These are phyloP conservation scores for Tachina grossa DNA, from an alignment of 2,888 invertebrate species.

Conservation along the genomic window DNA sequence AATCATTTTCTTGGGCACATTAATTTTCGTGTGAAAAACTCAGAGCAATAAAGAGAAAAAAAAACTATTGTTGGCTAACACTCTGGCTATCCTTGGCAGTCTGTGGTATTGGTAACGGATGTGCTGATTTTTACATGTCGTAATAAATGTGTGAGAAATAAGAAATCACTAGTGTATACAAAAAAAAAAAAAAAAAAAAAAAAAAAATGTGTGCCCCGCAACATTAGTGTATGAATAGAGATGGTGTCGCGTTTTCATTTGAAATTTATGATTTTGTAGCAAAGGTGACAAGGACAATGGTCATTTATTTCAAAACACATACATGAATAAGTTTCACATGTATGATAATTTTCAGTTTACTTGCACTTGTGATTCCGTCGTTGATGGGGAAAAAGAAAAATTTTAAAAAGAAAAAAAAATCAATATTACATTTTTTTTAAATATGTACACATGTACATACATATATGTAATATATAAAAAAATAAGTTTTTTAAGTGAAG, in stretches of 20 bases:
- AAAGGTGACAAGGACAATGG: constrained; percentile 73
- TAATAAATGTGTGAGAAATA: constrained; percentile 52
- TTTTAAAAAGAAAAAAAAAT: neutral
- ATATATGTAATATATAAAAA: no score
- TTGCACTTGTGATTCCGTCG: constrained; percentile 27
- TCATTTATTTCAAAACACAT: constrained; percentile 70
- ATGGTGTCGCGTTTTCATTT: constrained; percentile 73
- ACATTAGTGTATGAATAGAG: constrained; percentile 75
- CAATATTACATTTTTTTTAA: no score
- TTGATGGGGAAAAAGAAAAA: neutral
- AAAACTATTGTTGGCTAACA: constrained; percentile 68
- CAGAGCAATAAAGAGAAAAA: neutral
- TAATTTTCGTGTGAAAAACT: constrained; percentile 65
- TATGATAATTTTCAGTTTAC: constrained; percentile 19
- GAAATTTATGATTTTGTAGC: constrained; percentile 78
- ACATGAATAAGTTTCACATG: constrained; percentile 47
- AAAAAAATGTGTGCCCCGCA: constrained; percentile 30
- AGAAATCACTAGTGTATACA: constrained; percentile 9
- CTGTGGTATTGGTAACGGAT: constrained; percentile 67
- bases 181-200: no score
- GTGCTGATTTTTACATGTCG: constrained; percentile 71
- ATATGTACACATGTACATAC: no score
- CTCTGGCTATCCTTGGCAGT: constrained; percentile 44
- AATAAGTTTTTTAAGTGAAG: no score
- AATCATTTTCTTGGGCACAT: constrained; percentile 67